Evolutionary conservation across 2,113 vertebrate genomes (phyloP).

Genomic region (Dascyllus trimaculatus): DNA sequence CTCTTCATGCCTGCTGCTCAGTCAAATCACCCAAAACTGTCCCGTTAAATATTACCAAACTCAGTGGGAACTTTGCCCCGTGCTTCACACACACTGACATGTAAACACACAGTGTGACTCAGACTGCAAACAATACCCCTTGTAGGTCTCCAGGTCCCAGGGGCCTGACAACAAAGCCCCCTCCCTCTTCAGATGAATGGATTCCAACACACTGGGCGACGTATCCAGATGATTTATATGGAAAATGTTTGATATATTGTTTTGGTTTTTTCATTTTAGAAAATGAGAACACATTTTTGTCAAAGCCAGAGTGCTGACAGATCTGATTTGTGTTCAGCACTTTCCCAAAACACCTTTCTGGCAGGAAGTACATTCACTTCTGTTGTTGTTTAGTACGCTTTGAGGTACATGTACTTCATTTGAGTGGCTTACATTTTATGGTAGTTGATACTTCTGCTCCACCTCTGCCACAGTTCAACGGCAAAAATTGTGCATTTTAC

Average conservation of each 20-base stretch:
- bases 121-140: conserved; percentile 58
- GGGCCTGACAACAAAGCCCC: background rate
- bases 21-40: conserved; percentile 59
- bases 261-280: background rate
- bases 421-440: background rate
- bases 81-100: conserved; percentile 29
- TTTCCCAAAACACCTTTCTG: background rate
- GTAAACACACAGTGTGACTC: conserved; percentile 60
- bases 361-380: too few species aligned
- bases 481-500: background rate
- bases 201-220: conserved; percentile 1
- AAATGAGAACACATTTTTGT: background rate
- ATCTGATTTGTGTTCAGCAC: background rate
- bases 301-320: background rate
- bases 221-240: background rate
- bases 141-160: conserved; percentile 38
- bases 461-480: too few species aligned
- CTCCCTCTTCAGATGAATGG: conserved; percentile 18
- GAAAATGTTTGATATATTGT: background rate
- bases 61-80: conserved; percentile 68
- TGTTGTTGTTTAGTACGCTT: background rate
- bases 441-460: background rate
- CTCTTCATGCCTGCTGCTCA: conserved; percentile 15
- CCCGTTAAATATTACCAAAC: conserved; percentile 81
- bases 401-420: background rate